Conservation (phyloP, 2,797 vertebrate genomes). For the Leptodactylus fallax region DNA sequence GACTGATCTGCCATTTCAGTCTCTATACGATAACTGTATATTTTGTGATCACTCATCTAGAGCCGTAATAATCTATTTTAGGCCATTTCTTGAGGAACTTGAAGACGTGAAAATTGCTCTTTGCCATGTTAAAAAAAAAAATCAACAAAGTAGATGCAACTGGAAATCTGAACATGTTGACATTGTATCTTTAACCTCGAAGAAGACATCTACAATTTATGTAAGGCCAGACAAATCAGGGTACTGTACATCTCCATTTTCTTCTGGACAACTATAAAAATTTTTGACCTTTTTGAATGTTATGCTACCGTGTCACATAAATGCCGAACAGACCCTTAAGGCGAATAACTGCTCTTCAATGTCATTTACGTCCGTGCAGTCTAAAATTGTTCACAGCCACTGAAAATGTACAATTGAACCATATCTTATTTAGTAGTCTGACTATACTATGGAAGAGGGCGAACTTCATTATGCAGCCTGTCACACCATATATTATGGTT, state of each 20-base stretch:
- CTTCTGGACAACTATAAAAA: constrained; percentile 80
- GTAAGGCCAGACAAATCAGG: constrained; percentile 76
- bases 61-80: constrained; percentile 41
- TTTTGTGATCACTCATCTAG: constrained; percentile 41
- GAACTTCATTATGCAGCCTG: constrained; percentile 57
- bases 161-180: constrained; percentile 58
- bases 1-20: constrained; percentile 43
- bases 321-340: constrained; percentile 79
- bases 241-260: constrained; percentile 75
- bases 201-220: constrained; percentile 76
- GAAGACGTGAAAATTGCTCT: constrained; percentile 47
- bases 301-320: constrained; percentile 81
- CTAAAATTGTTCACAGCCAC: constrained; percentile 78
- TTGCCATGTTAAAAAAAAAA: constrained; percentile 8
- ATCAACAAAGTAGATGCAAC: constrained; percentile 56
- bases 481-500: constrained; percentile 56
- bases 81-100: constrained; percentile 12
- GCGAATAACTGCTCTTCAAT: constrained; percentile 81
- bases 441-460: constrained; percentile 15
- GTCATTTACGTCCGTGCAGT: constrained; percentile 74
- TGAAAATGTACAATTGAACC: constrained; percentile 70
- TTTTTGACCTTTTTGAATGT: constrained; percentile 80
- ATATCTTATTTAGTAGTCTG: constrained; percentile 53
- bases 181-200: constrained; percentile 75
- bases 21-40: constrained; percentile 45